phyloP scores from a whole-genome alignment of 2,888 invertebrate species.

The Drosophila basisetae region DNA sequence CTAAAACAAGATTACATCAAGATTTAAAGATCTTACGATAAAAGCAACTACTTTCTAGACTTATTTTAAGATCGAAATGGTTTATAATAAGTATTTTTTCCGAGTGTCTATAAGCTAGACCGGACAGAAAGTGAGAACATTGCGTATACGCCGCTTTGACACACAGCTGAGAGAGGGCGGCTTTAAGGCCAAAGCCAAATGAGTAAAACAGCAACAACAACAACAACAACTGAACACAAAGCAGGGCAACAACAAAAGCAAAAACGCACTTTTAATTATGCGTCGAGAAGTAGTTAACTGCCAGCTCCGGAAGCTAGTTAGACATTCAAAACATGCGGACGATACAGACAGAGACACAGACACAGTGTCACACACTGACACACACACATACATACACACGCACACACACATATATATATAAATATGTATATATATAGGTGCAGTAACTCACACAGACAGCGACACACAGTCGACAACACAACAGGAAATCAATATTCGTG shows the following conservation, averaged over 20 bases:
- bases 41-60: background rate
- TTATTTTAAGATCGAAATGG: background rate
- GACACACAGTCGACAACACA: conserved; percentile 34
- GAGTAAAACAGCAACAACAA: conserved; percentile 22
- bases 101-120: conserved; percentile 16
- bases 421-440: background rate
- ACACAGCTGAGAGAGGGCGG: conserved; percentile 50
- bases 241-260: conserved; percentile 12
- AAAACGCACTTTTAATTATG: conserved; percentile 55
- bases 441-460: conserved; percentile 13
- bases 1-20: background rate
- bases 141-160: conserved; percentile 46
- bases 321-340: conserved; percentile 59
- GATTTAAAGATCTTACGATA: background rate
- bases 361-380: conserved; percentile 4
- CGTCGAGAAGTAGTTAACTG: conserved; percentile 53
- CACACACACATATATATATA: background rate
- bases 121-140: conserved; percentile 20
- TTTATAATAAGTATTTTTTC: background rate
- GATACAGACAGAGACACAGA: background rate
- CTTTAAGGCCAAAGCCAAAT: conserved; percentile 60
- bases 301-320: conserved; percentile 59
- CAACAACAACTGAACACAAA: conserved; percentile 17
- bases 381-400: conserved; percentile 7
- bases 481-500: conserved; percentile 84